Percentiles rank a stretch among this genome's conserved stretches.
Conservation (phyloP, 2,113 vertebrate species). For the Oryzias woworae region DNA sequence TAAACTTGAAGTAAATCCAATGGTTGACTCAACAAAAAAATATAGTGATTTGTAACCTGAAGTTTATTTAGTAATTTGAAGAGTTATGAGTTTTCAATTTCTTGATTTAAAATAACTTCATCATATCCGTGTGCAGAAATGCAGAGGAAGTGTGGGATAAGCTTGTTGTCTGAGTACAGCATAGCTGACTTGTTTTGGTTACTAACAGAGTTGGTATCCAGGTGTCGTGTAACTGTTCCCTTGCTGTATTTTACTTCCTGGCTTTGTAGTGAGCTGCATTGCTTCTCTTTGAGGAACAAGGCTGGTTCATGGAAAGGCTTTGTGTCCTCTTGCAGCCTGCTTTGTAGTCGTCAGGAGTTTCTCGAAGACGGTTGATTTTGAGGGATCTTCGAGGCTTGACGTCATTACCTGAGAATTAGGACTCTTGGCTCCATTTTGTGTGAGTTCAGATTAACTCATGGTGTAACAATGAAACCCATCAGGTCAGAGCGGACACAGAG, state of each 20-base stretch:
- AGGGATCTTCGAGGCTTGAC: constrained; percentile 28
- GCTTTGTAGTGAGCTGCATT: constrained; percentile 55
- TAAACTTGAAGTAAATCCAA: no score
- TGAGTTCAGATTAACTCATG: constrained; percentile 12
- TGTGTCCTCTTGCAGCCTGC: constrained; percentile 1
- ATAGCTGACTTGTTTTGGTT: constrained; percentile 36
- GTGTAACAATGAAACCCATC: constrained; percentile 2
- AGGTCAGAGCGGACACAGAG: constrained; percentile 5
- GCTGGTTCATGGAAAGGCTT: constrained; percentile 5
- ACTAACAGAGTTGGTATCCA: constrained; percentile 11
- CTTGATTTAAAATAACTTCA: constrained; percentile 13
- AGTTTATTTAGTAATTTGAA: neutral
- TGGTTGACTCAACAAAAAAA: no score
- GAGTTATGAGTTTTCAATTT: neutral
- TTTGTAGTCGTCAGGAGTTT: constrained; percentile 4
- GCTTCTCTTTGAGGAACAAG: constrained; percentile 24
- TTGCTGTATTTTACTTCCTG: constrained; percentile 51
- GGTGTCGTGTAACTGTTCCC: constrained; percentile 27
- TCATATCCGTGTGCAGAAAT: constrained; percentile 20
- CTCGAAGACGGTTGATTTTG: constrained; percentile 1
- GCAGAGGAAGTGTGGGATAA: constrained; percentile 28
- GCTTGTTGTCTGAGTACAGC: constrained; percentile 15
- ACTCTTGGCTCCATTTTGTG: neutral
- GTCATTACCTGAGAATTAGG: constrained; percentile 1
- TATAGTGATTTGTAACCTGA: no score